Percentiles rank a stretch among this genome's conserved stretches.
Evolutionary conservation across 2,113 vertebrate species (phyloP).

Genomic region (Catagonus wagneri): DNA sequence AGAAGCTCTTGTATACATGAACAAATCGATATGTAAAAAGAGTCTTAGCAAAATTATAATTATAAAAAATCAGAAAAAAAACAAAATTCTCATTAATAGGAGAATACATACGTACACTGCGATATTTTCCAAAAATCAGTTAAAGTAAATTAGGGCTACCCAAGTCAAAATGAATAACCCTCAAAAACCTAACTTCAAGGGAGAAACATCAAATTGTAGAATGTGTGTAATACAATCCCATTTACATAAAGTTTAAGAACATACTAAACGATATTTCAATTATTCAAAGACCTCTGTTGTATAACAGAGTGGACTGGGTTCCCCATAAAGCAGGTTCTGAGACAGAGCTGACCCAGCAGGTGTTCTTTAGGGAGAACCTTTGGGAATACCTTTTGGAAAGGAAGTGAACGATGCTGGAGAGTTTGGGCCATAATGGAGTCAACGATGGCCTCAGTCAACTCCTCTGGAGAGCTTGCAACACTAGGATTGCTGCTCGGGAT

Average conservation of each 20-base stretch:
- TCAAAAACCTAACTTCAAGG: background rate
- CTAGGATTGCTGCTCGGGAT: background rate
- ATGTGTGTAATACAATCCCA: background rate
- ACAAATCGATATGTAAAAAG: background rate
- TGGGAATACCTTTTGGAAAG: background rate
- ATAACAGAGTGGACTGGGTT: background rate
- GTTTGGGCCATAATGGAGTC: background rate
- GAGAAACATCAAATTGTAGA: background rate
- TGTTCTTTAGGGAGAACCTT: background rate
- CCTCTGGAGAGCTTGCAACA: background rate
- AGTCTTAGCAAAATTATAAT: constrained; percentile 20
- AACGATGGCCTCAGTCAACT: background rate
- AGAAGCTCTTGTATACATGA: background rate
- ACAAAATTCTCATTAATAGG: constrained; percentile 19
- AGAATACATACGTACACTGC: constrained; percentile 11
- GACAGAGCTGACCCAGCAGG: background rate
- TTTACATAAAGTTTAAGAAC: constrained; percentile 1
- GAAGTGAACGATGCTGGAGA: background rate
- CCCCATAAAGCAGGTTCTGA: background rate
- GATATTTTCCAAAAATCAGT: constrained; percentile 35
- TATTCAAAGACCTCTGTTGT: background rate
- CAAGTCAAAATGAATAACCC: constrained; percentile 24
- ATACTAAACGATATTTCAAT: background rate
- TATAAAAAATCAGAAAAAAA: background rate
- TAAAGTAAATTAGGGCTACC: background rate